Evolutionary conservation across 2,113 vertebrate genomes (phyloP).

Genomic region (Calidris pygmaea): DNA sequence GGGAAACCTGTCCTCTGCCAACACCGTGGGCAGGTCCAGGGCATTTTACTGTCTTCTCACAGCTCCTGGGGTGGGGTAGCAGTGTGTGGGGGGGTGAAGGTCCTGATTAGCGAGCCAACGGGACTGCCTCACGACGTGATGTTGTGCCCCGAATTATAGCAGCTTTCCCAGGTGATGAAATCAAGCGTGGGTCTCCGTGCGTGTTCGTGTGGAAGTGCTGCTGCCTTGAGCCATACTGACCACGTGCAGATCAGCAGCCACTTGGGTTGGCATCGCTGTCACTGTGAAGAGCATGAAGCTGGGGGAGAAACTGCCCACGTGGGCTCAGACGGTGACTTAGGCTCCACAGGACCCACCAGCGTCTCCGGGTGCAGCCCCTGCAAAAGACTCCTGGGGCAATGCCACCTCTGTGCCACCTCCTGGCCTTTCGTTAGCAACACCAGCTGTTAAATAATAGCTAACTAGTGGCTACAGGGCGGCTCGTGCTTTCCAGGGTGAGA

Average conservation of each 20-base stretch:
- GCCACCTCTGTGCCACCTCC: not conserved
- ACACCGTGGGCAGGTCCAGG: not conserved
- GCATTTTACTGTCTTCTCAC: not conserved
- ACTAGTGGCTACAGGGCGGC: fast-evolving
- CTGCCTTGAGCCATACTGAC: not conserved
- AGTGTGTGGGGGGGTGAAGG: not conserved
- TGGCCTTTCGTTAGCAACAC: not conserved
- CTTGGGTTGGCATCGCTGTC: not conserved
- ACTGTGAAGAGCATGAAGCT: fast-evolving
- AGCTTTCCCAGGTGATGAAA: not conserved
- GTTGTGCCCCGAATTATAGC: not conserved
- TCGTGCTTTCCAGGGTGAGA: not conserved
- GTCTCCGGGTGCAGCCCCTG: not conserved
- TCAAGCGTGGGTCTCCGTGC: fast-evolving
- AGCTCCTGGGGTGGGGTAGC: not conserved
- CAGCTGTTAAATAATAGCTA: not conserved
- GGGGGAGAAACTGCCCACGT: fast-evolving
- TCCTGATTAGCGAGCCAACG: not conserved
- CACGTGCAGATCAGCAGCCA: not conserved
- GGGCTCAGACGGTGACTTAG: not conserved
- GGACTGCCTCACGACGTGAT: not conserved
- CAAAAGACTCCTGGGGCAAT: not conserved
- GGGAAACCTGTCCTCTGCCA: not conserved
- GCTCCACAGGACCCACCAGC: fast-evolving
- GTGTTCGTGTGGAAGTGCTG: fast-evolving